Conservation (phyloP, 2,113 vertebrate species). For the Tenrec ecaudatus region DNA sequence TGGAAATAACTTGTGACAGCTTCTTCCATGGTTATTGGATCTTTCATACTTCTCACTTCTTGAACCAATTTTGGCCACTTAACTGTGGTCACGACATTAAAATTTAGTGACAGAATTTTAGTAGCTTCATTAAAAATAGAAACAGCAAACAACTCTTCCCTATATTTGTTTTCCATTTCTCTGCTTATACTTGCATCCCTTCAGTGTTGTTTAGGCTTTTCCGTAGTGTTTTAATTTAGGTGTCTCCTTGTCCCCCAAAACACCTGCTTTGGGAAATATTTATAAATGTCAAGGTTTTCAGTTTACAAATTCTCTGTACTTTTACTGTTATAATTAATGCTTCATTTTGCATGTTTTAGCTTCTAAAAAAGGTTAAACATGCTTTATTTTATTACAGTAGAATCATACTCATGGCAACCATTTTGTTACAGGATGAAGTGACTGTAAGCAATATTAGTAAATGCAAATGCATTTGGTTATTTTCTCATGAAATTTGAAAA, state of each 20-base stretch:
- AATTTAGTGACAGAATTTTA: constrained; percentile 19
- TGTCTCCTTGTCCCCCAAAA: neutral
- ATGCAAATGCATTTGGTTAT: neutral
- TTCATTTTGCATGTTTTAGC: neutral
- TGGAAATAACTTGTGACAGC: constrained; percentile 1
- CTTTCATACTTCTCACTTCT: constrained; percentile 1
- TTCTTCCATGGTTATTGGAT: neutral
- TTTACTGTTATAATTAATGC: neutral
- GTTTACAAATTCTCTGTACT: neutral
- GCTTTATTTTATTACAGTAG: neutral
- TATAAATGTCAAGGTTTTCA: neutral
- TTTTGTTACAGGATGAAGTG: neutral
- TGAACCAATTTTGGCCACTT: neutral
- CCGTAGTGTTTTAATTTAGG: neutral
- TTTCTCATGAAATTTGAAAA: neutral
- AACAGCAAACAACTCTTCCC: neutral
- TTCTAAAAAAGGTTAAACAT: neutral
- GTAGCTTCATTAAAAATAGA: neutral
- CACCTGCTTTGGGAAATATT: neutral
- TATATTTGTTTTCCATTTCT: neutral
- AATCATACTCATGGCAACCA: neutral
- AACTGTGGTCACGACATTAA: too few relatives aligned
- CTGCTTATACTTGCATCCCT: neutral
- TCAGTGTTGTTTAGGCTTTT: neutral
- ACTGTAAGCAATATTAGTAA: neutral